A percentile compares a stretch with the other conserved stretches of the same genome.
phyloP scores from a whole-genome alignment of 2,888 invertebrate genomes.

The Drosophila neotestacea region DNA sequence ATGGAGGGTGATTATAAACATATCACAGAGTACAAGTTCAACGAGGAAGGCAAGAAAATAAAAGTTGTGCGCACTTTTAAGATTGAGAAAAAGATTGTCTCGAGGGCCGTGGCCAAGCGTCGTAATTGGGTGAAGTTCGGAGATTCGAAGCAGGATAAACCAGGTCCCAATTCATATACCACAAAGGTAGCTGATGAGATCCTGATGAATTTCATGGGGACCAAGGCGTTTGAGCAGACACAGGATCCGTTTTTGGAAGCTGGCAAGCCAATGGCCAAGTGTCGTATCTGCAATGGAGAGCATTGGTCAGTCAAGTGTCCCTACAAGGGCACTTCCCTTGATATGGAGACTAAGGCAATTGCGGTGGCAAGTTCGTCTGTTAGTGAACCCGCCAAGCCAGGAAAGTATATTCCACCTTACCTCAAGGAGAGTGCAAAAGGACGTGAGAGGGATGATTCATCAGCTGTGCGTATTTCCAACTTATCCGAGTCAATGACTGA shows the following conservation, averaged over 20 bases:
- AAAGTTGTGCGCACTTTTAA: slow-evolving; percentile 95
- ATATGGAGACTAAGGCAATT: slow-evolving; percentile 87
- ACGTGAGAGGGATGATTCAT: slow-evolving; percentile 91
- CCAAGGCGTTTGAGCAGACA: slow-evolving; percentile 94
- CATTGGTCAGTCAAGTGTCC: slow-evolving; percentile 99
- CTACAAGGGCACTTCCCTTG: slow-evolving; percentile 95
- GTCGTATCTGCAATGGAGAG: slow-evolving; percentile 96
- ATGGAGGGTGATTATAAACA: slow-evolving; percentile 95
- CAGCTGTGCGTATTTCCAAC: slow-evolving; percentile 98
- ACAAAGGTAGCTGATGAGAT: slow-evolving; percentile 98
- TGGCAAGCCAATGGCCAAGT: slow-evolving; percentile 90
- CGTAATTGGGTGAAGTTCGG: slow-evolving; percentile 99
- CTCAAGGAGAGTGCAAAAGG: slow-evolving; percentile 94
- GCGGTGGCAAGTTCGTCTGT: slow-evolving; percentile 73
- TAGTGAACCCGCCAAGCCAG: slow-evolving; percentile 74
- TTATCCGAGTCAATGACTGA: slow-evolving; percentile 98
- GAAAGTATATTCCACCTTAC: slow-evolving; percentile 94
- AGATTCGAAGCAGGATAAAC: slow-evolving; percentile 93
- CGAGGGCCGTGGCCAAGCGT: slow-evolving; percentile 95
- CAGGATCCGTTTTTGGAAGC: slow-evolving; percentile 94
- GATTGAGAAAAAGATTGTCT: slow-evolving; percentile 94
- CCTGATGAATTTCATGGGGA: slow-evolving; percentile 95
- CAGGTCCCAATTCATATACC: slow-evolving; percentile 98
- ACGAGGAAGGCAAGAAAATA: slow-evolving; percentile 95
- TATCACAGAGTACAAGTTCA: slow-evolving; percentile 95